These are phyloP conservation scores for Geopemphigus sp. DNA, from an alignment of 1,140 invertebrate genomes.

Conservation along the genomic window DNA sequence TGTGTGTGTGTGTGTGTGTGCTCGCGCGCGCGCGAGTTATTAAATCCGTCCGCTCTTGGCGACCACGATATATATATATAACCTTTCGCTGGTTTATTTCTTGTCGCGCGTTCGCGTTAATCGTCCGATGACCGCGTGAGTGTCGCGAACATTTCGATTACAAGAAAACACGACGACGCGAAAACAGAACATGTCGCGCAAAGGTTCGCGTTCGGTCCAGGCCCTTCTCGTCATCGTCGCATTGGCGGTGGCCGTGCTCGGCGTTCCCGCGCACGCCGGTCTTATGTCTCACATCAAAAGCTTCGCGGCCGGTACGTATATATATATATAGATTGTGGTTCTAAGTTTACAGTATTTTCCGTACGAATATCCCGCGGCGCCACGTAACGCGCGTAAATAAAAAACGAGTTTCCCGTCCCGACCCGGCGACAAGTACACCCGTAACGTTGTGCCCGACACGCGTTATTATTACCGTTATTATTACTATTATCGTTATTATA, in stretches of 20 bases:
- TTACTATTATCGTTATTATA: not conserved
- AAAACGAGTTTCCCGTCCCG: not conserved
- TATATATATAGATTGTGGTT: too few relatives aligned
- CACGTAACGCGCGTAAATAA: too few relatives aligned
- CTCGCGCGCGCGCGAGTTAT: too few relatives aligned
- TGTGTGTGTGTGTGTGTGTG: not conserved
- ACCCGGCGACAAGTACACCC: not conserved
- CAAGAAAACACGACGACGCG: not conserved
- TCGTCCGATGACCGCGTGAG: conserved; percentile 4
- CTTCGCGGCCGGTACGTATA: not conserved
- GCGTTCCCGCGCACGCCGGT: not conserved
- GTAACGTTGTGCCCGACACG: too few relatives aligned
- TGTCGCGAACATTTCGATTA: too few relatives aligned
- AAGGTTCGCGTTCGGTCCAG: not conserved
- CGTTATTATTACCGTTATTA: not conserved
- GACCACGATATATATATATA: too few relatives aligned
- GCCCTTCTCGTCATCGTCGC: not conserved
- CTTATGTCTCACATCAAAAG: not conserved
- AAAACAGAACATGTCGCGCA: not conserved
- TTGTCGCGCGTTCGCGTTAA: too few relatives aligned
- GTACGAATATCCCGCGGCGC: not conserved
- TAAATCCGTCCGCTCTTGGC: not conserved
- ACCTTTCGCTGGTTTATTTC: too few relatives aligned
- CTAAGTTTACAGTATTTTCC: too few relatives aligned
- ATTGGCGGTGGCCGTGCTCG: not conserved